Base-by-base conservation (phyloP, 1,140 invertebrate species). In the Melitaea cinxia region DNA sequence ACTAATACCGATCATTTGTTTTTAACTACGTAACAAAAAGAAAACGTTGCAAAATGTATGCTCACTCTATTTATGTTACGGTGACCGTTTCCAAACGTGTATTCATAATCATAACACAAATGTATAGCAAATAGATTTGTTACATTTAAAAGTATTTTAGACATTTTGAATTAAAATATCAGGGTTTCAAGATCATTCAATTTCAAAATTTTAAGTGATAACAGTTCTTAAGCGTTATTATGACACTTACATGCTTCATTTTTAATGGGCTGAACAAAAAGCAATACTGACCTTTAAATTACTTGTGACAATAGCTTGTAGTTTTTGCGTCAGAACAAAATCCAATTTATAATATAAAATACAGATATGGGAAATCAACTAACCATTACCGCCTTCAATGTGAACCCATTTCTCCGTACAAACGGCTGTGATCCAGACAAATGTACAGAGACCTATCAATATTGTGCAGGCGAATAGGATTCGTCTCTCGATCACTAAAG, bases 361-460 rank as follows among this genome's bases (percentile, higher is more conserved):
- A n/a, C n/a, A n/a, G n/a, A n/a, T n/a, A n/a, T n/a, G n/a, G n/a
- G n/a, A n/a, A n/a, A n/a, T n/a, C n/a, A 37, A 69, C 71, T 82
- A 64, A 91, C 91, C 91, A 63, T 89, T 79, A 17, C 91, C 92
- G 4, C 93, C 92, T 62, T 92, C 73, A 52, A 96, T 92, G 14
- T 93, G 92, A 55, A 94, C 94, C 96, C 95, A 97, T 75, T 94
- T 94, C 75, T 95, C 93, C 1, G 95, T 96, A 39, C 93, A 93
- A 50, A 96, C 94, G 14, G 96, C 94, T 0, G 94, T 85, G 5
- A 95, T 93, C 96, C 96, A 96, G 1, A 96, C 73, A 42, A 95
- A 92, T 0, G 93, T 89, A 0, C 93, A 94, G 0, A 96, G 47
- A 0, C 94, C 93, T 9, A 95, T 92, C 2, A 95, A 79, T n/a